These are phyloP conservation scores for Canis aureus DNA, from an alignment of 2,113 vertebrate species.

Conservation along the genomic window DNA sequence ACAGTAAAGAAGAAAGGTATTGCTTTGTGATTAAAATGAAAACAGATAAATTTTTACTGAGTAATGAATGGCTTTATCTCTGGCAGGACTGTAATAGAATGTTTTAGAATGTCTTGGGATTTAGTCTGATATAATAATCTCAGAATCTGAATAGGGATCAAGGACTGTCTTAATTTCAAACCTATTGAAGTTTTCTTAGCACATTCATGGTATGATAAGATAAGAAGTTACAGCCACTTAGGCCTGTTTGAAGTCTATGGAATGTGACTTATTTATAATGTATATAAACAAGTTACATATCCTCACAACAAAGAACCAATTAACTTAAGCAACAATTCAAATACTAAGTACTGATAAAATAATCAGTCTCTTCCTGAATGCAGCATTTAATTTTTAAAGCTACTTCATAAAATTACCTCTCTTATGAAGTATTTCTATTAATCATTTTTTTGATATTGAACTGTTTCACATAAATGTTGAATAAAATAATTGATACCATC, in stretches of 20 bases:
- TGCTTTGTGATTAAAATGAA: conserved; percentile 65
- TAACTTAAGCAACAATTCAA: neutral
- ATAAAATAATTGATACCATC: neutral
- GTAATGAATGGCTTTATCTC: conserved; percentile 55
- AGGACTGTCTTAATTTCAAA: conserved; percentile 63
- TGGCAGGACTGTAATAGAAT: conserved; percentile 21
- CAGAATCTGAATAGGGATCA: conserved; percentile 44
- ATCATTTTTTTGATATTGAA: conserved; percentile 33
- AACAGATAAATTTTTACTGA: conserved; percentile 58
- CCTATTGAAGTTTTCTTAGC: conserved; percentile 35
- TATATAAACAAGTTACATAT: conserved; percentile 14
- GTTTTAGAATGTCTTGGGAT: conserved; percentile 54
- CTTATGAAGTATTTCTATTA: conserved; percentile 7
- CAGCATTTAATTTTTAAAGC: conserved; percentile 9
- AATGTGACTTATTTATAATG: conserved; percentile 49
- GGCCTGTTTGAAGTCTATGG: conserved; percentile 43
- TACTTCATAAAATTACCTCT: neutral
- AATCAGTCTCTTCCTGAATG: neutral
- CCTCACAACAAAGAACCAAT: neutral
- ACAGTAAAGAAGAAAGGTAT: conserved; percentile 51
- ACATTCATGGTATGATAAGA: conserved; percentile 41
- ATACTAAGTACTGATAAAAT: neutral
- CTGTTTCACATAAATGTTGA: neutral
- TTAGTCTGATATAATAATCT: conserved; percentile 45
- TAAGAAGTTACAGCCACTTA: conserved; percentile 52